These are phyloP conservation scores for Actinopyga echinites DNA, from an alignment of 53 echinoderm and acorn worm genomes.

Conservation along the genomic window DNA sequence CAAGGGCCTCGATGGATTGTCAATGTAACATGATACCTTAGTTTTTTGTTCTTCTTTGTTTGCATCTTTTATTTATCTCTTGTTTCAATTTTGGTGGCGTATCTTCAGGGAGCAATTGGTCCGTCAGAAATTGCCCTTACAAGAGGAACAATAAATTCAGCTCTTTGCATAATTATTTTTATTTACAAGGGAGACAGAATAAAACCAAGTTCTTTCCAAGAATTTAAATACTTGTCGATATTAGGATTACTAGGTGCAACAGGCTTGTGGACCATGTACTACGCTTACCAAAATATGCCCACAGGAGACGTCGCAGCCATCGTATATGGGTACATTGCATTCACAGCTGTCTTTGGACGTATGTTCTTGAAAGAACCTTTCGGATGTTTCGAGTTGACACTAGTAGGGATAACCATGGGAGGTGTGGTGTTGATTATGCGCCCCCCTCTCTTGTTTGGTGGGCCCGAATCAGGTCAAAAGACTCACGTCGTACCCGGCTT, in stretches of 20 bases:
- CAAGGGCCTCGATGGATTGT: no score
- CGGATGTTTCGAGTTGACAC: background rate
- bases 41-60: background rate
- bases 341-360: background rate
- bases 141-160: background rate
- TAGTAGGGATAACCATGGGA: background rate
- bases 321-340: slow-evolving; percentile 3
- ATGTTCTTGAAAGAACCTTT: slow-evolving; percentile 9
- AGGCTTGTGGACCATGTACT: background rate
- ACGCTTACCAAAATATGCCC: slow-evolving; percentile 17
- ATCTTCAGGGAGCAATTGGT: background rate
- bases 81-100: background rate
- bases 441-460: slow-evolving; percentile 4
- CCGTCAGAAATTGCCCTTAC: background rate
- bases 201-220: background rate
- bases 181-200: background rate
- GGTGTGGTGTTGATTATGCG: slow-evolving; percentile 2
- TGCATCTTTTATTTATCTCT: background rate
- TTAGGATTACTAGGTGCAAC: background rate
- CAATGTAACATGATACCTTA: no score
- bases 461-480: no score
- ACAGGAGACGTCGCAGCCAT: slow-evolving; percentile 17
- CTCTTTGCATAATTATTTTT: background rate
- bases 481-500: background rate
- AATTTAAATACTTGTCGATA: background rate